Evolutionary conservation across 2,888 invertebrate genomes (phyloP), one percentile per base, ranked within the genome.

Genomic region (Drosophila anomelani): DNA sequence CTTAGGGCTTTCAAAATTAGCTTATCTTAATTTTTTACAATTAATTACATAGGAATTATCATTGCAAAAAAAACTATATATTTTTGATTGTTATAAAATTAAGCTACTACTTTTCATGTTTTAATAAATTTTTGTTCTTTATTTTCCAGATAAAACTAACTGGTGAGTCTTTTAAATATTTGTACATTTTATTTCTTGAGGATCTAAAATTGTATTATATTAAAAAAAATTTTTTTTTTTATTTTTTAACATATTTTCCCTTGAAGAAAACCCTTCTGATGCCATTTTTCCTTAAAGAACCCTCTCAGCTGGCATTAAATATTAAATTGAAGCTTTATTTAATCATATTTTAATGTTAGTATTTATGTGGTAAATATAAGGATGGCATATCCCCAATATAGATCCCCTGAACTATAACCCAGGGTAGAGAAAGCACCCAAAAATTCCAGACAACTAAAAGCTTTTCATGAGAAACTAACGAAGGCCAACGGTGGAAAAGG

Each of bases 361-460:
- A 32, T 49, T 34, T 34, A 34, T 51, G 2, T 26, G 5, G 26
- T 4, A 26, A 1, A 4, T 13, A 20, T 13, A 2, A 32, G 49
- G 13, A 0, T 1, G 17, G 1, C 32, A 34, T 51, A 36, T 34
- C 0, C 32, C 32, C 47, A 15, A 20, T 13, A n/a, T 12, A 4
- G 13, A 17, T 12, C 9, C 12, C 44, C 23, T 6, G 4, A 41
- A 15, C 36, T 23, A 54, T 47, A n/a, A 12, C 12, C 12, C 43
- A 43, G 72, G 72, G 57, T 73, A 32, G 13, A 7, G 43, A 76
- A 62, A 71, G 78, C 82, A 78, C 80, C 58, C 82, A 74, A 87
- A 87, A 85, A 85, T 83, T 83, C 78, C 81, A 85, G 88, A 88
- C 88, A 85, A 88, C 88, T 83, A 85, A 85, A 85, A 85, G 85